Conservation (phyloP, 1,140 invertebrate species). For the Drosophila kikkawai region DNA sequence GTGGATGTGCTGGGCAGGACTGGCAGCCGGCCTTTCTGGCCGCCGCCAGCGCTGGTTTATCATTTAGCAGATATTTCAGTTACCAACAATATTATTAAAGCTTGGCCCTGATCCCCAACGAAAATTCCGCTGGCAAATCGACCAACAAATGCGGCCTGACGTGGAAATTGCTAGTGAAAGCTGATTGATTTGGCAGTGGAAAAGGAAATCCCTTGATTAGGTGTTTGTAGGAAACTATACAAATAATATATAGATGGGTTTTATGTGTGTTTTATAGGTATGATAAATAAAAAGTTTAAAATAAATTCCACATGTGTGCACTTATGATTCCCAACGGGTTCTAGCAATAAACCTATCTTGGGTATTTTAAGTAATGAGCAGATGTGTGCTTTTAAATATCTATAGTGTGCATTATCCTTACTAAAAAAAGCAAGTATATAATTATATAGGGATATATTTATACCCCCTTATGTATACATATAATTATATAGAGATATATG, state of each 20-base stretch:
- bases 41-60: conserved; percentile 73
- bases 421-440: not conserved
- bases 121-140: conserved; percentile 49
- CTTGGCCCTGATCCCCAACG: conserved; percentile 43
- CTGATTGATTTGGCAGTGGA: not conserved
- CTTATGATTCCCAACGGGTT: no score
- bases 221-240: not conserved
- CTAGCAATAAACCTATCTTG: no score
- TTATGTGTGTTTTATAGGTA: no score
- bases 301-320: no score
- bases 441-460: no score
- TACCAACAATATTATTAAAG: conserved; percentile 69
- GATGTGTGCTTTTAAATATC: no score
- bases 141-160: conserved; percentile 1
- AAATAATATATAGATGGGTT: not conserved
- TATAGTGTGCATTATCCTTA: not conserved
- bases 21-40: not conserved
- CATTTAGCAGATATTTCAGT: conserved; percentile 77
- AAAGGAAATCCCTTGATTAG: not conserved
- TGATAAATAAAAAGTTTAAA: no score
- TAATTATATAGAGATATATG: no score
- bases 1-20: not conserved
- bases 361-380: fast-evolving
- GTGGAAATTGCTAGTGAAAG: not conserved
- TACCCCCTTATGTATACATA: not conserved